These are phyloP conservation scores for Argynnis bischoffii DNA, from an alignment of 2,888 invertebrate genomes.

Conservation along the genomic window DNA sequence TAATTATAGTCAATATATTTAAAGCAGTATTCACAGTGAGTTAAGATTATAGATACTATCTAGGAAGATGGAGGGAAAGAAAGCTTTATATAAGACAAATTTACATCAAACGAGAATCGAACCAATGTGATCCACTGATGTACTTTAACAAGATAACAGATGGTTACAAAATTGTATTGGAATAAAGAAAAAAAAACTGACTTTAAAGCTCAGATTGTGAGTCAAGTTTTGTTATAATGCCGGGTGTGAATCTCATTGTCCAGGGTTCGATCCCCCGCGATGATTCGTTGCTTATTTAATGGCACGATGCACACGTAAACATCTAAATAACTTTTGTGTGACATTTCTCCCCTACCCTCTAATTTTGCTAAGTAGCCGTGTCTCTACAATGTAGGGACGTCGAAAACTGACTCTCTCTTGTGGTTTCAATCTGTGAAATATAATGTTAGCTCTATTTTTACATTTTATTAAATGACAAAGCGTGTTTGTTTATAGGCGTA, in stretches of 20 bases:
- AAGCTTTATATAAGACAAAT: too few species aligned
- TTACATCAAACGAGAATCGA: too few species aligned
- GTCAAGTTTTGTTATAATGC: conserved; percentile 54
- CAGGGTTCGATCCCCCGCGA: conserved; percentile 71
- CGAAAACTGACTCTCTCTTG: conserved; percentile 23
- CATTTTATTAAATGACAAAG: conserved; percentile 16
- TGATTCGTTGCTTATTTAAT: conserved; percentile 81
- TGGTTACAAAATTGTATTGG: neutral
- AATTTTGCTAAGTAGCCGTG: conserved; percentile 81
- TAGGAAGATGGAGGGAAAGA: neutral
- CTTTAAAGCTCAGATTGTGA: conserved; percentile 42
- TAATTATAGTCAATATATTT: conserved; percentile 5
- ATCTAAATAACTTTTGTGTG: conserved; percentile 82
- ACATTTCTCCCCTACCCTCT: conserved; percentile 78
- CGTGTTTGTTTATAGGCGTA: conserved; percentile 13
- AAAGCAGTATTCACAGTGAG: neutral
- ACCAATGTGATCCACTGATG: too few species aligned
- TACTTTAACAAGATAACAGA: too few species aligned
- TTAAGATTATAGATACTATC: neutral
- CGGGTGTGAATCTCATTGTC: conserved; percentile 73
- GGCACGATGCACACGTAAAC: conserved; percentile 82
- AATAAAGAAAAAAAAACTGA: conserved; percentile 28
- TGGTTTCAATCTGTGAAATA: conserved; percentile 21
- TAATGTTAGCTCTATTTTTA: conserved; percentile 14
- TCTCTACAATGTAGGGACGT: conserved; percentile 46